Conservation (phyloP, 2,888 invertebrate genomes). For the Escarpia spicata region DNA sequence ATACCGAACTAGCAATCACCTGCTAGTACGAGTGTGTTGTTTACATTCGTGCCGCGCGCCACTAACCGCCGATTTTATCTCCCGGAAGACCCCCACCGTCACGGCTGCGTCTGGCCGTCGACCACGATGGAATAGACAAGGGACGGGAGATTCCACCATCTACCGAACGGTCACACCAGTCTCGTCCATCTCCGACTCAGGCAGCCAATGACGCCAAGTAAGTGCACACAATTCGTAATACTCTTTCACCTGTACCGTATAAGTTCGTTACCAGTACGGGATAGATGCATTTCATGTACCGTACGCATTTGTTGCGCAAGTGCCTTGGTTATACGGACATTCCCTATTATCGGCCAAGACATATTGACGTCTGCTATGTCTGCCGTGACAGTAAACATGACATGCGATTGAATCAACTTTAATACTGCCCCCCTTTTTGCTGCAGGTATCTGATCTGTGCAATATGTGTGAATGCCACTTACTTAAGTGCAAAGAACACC, state of each 20-base stretch:
- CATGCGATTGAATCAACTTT: background rate
- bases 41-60: conserved; percentile 1
- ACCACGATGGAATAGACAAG: background rate
- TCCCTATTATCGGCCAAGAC: no score
- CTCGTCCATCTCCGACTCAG: background rate
- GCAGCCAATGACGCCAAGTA: background rate
- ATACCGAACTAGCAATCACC: background rate
- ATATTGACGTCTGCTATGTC: background rate
- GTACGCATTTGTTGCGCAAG: background rate
- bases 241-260: background rate
- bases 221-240: background rate
- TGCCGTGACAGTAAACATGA: background rate
- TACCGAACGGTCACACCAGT: background rate
- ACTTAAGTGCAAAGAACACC: no score
- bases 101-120: background rate
- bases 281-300: background rate
- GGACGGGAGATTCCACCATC: background rate
- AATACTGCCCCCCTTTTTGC: background rate
- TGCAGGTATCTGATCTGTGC: background rate
- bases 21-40: background rate
- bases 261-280: background rate
- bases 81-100: background rate
- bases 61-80: background rate
- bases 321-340: no score
- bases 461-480: no score